Percentiles rank a stretch among this genome's conserved stretches.
These are phyloP conservation scores for Megaceryle torquata DNA, from an alignment of 2,113 vertebrate genomes.

Conservation along the genomic window DNA sequence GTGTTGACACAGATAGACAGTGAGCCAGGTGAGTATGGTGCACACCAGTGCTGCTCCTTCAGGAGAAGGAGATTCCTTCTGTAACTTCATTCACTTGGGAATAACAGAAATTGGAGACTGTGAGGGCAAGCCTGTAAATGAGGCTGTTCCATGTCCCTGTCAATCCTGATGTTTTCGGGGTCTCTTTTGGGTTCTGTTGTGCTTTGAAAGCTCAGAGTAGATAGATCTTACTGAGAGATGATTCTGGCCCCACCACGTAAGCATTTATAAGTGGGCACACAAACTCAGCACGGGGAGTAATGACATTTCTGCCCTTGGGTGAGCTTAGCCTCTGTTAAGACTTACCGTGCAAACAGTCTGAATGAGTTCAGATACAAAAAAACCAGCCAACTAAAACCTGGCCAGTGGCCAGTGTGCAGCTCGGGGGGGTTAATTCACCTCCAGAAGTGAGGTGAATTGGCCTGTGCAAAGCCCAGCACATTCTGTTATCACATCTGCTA, in stretches of 20 bases:
- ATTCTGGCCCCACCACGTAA: neutral
- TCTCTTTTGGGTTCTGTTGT: neutral
- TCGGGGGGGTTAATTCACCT: neutral
- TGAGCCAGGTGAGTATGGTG: slow-evolving; percentile 80
- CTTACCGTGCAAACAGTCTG: neutral
- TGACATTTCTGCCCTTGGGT: neutral
- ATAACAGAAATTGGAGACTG: neutral
- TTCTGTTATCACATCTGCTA: neutral
- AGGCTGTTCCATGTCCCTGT: neutral
- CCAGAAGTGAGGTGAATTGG: neutral
- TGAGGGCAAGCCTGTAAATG: neutral
- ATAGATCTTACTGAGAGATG: neutral
- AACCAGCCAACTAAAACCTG: neutral
- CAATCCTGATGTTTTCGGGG: neutral
- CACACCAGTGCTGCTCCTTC: neutral
- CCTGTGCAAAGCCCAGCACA: fast-evolving
- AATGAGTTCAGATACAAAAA: neutral
- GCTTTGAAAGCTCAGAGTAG: neutral
- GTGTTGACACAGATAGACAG: slow-evolving; percentile 95
- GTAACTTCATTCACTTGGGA: neutral
- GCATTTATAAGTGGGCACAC: neutral
- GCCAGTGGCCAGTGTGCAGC: neutral
- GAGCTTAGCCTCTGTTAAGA: neutral
- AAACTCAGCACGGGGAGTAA: neutral
- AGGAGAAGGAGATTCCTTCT: neutral